Evolutionary conservation across 30 jellyfish, hydroid and myxozoan species (phyloP).

Genomic region (Euphysa ruthae): DNA sequence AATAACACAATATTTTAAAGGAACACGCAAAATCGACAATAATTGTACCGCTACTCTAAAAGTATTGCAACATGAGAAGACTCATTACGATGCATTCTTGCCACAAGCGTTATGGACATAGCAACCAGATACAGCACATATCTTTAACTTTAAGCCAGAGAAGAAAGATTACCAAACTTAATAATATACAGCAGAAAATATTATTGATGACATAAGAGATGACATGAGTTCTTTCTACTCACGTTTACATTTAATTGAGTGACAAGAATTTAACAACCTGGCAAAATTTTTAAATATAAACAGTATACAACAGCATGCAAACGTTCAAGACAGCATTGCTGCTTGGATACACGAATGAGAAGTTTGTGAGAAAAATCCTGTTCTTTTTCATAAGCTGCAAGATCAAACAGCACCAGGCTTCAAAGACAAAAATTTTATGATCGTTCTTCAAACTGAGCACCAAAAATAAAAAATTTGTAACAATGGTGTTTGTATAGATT

Average conservation of each 20-base stretch:
- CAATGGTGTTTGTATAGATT: conserved; percentile 30
- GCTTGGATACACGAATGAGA: conserved; percentile 39
- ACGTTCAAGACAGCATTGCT: conserved; percentile 18
- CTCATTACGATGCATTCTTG: background rate
- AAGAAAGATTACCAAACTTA: background rate
- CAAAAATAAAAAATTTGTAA: conserved; percentile 16
- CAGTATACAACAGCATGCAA: conserved; percentile 12
- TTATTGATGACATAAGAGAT: no score
- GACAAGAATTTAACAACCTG: background rate
- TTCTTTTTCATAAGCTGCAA: conserved; percentile 14
- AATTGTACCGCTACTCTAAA: background rate
- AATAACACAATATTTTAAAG: no score
- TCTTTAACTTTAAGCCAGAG: background rate
- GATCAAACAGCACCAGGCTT: background rate
- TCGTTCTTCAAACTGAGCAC: conserved; percentile 29
- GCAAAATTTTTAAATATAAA: background rate
- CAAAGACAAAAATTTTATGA: conserved; percentile 13
- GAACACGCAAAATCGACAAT: no score
- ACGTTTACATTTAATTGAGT: no score
- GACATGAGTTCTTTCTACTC: no score
- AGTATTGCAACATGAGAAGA: background rate
- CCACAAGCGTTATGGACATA: background rate
- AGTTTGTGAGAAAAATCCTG: conserved; percentile 1
- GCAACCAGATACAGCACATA: background rate
- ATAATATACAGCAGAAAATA: background rate